Percentiles rank a stretch among this genome's conserved stretches.
These are phyloP conservation scores for Microcebus murinus DNA, from an alignment of 2,113 vertebrate genomes.

Conservation along the genomic window DNA sequence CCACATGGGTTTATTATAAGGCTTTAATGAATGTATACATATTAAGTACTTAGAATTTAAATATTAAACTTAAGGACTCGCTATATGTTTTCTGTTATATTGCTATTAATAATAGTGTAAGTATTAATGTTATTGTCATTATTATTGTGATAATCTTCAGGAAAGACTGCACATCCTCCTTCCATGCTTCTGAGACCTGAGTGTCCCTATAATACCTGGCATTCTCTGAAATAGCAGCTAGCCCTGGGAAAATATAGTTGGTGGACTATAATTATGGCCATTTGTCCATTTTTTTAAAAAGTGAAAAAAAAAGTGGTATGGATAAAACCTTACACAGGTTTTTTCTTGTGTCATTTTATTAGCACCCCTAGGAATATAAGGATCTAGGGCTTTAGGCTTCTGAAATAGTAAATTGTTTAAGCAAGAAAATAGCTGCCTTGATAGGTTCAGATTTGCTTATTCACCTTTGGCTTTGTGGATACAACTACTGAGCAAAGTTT, in stretches of 20 bases:
- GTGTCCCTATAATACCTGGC: background rate
- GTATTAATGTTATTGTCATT: background rate
- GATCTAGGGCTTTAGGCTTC: background rate
- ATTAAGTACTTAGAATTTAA: background rate
- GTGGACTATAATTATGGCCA: background rate
- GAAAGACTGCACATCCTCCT: background rate
- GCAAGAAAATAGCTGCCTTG: background rate
- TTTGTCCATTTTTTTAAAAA: background rate
- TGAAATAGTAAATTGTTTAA: background rate
- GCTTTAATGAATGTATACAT: background rate
- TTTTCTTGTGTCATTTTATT: background rate
- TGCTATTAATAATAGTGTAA: background rate
- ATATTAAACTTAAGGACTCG: background rate
- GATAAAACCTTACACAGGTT: background rate
- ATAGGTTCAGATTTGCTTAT: background rate
- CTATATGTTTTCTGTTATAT: background rate
- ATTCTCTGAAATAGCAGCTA: background rate
- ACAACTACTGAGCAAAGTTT: background rate
- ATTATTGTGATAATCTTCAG: background rate
- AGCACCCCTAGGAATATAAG: background rate
- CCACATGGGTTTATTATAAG: background rate
- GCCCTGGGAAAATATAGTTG: background rate
- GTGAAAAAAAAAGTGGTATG: background rate
- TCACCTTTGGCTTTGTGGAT: background rate
- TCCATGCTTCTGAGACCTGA: background rate